Evolutionary conservation across 1,140 invertebrate genomes (phyloP).

Genomic region (Drosophila virilis): DNA sequence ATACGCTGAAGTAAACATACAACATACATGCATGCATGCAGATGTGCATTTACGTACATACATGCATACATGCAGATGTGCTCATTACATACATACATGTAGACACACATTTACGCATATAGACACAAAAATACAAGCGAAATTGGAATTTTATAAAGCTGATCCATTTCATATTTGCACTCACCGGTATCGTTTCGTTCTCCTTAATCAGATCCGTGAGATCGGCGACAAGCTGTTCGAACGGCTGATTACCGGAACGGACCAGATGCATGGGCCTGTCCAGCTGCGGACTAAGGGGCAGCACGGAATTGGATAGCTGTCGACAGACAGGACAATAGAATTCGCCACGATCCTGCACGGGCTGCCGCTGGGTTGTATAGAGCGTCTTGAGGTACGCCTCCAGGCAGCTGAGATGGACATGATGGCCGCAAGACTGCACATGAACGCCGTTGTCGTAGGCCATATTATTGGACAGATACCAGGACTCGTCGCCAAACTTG

Average conservation of each 20-base stretch:
- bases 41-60: too few species aligned
- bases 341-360: conserved; percentile 93
- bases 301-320: conserved; percentile 95
- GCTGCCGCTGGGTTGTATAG: conserved; percentile 90
- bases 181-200: conserved; percentile 88
- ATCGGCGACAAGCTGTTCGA: conserved; percentile 86
- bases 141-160: too few species aligned
- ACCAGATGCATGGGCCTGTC: conserved; percentile 88
- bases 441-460: conserved; percentile 97
- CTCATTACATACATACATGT: too few species aligned
- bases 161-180: conserved; percentile 39
- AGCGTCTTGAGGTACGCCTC: conserved; percentile 94
- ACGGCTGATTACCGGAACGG: conserved; percentile 86
- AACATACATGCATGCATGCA: too few species aligned
- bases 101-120: not conserved
- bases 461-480: conserved; percentile 93
- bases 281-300: conserved; percentile 93
- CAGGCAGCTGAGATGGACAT: conserved; percentile 96
- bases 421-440: conserved; percentile 98
- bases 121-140: not conserved
- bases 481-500: conserved; percentile 87
- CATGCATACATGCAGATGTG: too few species aligned
- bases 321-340: conserved; percentile 97
- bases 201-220: conserved; percentile 88
- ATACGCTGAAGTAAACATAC: too few species aligned